These are phyloP conservation scores for Circaetus cinerascens DNA, from an alignment of 2,113 vertebrate species.

Conservation along the genomic window DNA sequence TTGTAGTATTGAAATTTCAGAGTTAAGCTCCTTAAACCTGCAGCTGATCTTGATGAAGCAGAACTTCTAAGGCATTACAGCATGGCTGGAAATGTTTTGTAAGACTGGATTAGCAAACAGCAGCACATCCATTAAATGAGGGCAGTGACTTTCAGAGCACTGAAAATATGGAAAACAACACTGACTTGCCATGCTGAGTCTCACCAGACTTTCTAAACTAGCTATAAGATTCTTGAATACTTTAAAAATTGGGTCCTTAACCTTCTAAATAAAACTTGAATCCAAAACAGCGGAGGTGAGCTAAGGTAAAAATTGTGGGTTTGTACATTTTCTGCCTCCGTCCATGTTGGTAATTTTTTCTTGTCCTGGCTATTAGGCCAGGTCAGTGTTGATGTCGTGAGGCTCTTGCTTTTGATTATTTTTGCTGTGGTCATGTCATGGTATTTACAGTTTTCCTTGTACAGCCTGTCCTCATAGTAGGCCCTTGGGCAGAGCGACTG, in stretches of 20 bases:
- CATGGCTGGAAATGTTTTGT: conserved; percentile 24
- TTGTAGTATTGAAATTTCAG: neutral
- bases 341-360: neutral
- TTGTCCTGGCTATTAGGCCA: neutral
- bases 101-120: neutral
- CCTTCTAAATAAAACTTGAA: neutral
- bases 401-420: neutral
- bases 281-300: neutral
- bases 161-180: neutral
- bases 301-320: neutral
- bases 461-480: neutral
- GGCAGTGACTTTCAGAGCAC: neutral
- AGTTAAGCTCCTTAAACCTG: neutral
- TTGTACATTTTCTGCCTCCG: neutral
- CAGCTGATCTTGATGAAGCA: neutral
- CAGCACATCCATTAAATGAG: neutral
- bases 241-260: neutral
- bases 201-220: neutral
- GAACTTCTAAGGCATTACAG: neutral
- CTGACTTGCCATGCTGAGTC: neutral
- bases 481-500: neutral
- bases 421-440: neutral
- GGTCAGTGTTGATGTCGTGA: neutral
- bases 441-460: neutral
- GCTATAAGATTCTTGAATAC: neutral